Percentiles rank a stretch among this genome's conserved stretches.
Evolutionary conservation across 1,140 invertebrate genomes (phyloP).

Genomic region (Temnothorax curvispinosus): DNA sequence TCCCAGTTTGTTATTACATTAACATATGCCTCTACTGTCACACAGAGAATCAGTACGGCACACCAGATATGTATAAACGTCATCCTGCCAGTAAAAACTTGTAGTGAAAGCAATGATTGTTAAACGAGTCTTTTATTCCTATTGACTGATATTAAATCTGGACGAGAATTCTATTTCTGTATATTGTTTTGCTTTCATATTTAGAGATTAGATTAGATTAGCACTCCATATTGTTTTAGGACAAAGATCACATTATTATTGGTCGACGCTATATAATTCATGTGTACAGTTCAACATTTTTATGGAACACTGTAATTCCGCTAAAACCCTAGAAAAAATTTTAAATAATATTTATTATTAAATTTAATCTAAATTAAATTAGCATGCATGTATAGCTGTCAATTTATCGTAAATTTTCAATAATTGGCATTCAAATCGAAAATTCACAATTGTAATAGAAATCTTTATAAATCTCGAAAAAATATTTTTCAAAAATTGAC

Average conservation of each 20-base stretch:
- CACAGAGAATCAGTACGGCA: neutral
- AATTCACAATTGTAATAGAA: neutral
- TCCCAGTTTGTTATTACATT: neutral
- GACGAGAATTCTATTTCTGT: neutral
- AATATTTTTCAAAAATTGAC: constrained; percentile 15
- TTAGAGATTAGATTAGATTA: constrained; percentile 47
- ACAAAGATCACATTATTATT: constrained; percentile 10
- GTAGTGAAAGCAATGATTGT: neutral
- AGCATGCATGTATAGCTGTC: neutral
- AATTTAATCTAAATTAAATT: neutral
- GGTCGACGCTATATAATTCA: neutral
- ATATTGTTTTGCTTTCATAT: neutral
- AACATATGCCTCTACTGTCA: neutral
- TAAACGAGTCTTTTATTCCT: neutral
- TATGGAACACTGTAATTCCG: neutral
- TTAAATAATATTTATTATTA: neutral
- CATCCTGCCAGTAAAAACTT: neutral
- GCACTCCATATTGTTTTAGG: neutral
- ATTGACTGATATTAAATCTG: neutral
- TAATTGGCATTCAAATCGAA: neutral
- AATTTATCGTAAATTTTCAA: neutral
- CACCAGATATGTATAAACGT: neutral
- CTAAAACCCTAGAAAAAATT: neutral
- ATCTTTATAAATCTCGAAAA: neutral
- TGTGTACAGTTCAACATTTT: neutral